These are phyloP conservation scores for Osmerus eperlanus DNA, from an alignment of 2,113 vertebrate species.

Conservation along the genomic window DNA sequence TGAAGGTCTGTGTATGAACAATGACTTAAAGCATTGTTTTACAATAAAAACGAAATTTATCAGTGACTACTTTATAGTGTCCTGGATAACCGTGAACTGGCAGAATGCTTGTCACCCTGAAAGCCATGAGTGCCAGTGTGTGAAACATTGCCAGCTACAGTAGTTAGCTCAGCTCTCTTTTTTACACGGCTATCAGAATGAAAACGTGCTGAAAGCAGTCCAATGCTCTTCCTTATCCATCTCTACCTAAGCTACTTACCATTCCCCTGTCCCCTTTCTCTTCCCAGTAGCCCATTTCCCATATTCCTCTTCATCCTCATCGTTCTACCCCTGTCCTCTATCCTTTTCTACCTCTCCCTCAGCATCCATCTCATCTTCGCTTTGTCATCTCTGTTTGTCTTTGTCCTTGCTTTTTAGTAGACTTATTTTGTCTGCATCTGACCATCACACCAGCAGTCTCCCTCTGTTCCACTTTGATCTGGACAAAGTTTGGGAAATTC, in stretches of 20 bases:
- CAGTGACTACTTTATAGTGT: no score
- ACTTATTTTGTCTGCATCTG: conserved; percentile 67
- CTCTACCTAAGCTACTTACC: conserved; percentile 32
- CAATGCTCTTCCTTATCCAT: conserved; percentile 42
- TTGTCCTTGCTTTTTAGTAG: conserved; percentile 3
- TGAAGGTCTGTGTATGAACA: no score
- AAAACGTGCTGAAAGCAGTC: conserved; percentile 23
- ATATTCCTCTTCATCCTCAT: background rate
- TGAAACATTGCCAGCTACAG: no score
- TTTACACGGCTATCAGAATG: conserved; percentile 27
- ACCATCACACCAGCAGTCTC: conserved; percentile 76
- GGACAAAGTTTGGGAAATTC: conserved; percentile 76
- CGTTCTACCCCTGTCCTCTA: conserved; percentile 15
- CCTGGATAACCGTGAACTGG: no score
- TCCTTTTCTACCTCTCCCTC: conserved; percentile 13
- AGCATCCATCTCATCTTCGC: conserved; percentile 50
- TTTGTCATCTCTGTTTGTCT: no score
- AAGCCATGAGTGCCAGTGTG: no score
- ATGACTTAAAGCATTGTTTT: no score
- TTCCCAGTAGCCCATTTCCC: conserved; percentile 4
- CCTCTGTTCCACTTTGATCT: conserved; percentile 78
- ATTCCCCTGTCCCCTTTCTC: conserved; percentile 3
- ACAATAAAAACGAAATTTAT: no score
- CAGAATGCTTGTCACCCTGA: no score
- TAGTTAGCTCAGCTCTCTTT: background rate